Evolutionary conservation across 2,888 invertebrate species (phyloP).

Genomic region (Tetragonula carbonaria): DNA sequence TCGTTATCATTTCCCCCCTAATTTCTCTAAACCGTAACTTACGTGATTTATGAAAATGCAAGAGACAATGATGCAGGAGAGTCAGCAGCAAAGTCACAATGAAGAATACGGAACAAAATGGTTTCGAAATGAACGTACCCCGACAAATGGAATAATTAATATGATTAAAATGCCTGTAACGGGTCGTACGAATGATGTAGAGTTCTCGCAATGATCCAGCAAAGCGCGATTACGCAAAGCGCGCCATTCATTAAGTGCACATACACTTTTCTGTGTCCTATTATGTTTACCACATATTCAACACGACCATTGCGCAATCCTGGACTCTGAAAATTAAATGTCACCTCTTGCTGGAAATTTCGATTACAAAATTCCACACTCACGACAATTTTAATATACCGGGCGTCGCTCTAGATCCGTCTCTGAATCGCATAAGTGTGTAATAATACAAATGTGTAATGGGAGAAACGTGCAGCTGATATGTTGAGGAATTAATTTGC

Average conservation of each 20-base stretch:
- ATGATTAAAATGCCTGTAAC: conserved; percentile 20
- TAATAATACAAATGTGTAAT: background rate
- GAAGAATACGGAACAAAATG: background rate
- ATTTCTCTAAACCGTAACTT: background rate
- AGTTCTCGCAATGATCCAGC: conserved; percentile 28
- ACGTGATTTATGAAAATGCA: background rate
- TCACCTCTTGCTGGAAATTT: background rate
- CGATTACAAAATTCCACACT: conserved; percentile 14
- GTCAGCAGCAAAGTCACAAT: background rate
- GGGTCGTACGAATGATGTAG: background rate
- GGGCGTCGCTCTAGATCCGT: background rate
- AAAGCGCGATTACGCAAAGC: conserved; percentile 40
- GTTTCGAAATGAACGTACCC: conserved; percentile 7
- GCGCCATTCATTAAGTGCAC: conserved; percentile 26
- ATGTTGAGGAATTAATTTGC: background rate
- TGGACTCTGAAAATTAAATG: conserved; percentile 20
- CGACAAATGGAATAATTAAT: background rate
- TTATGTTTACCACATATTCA: background rate
- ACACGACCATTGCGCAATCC: conserved; percentile 1
- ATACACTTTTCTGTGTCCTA: conserved; percentile 3
- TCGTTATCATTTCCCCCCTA: too few species aligned
- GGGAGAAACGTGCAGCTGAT: background rate
- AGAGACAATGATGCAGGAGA: background rate
- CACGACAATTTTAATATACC: background rate
- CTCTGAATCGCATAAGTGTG: background rate